Evolutionary conservation across 2,888 invertebrate species (phyloP).

Genomic region (Parapristionchus giblindavisi): DNA sequence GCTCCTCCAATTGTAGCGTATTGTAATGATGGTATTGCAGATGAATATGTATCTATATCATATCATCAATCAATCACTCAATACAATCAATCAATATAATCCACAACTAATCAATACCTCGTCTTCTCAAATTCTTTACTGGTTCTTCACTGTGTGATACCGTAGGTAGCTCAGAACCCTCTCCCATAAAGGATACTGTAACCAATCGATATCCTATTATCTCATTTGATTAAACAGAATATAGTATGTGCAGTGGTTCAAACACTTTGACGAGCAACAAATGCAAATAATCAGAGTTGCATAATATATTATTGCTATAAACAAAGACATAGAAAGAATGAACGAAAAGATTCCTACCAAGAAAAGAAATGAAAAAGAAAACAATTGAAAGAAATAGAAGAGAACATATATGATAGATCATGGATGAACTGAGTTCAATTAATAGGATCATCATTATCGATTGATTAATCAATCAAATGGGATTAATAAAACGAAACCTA

Average conservation of each 20-base stretch:
- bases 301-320: no score
- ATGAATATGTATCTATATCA: neutral
- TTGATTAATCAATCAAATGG: no score
- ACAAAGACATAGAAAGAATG: no score
- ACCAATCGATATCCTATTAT: neutral
- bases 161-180: neutral
- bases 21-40: conserved; percentile 16
- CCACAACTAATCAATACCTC: neutral
- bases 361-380: conserved; percentile 22
- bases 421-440: no score
- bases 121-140: conserved; percentile 15
- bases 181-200: conserved; percentile 27
- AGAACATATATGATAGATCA: neutral
- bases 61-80: neutral
- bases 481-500: no score
- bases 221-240: no score
- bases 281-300: no score
- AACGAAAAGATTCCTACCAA: no score
- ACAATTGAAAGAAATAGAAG: neutral
- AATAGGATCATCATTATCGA: no score
- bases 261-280: no score
- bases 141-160: neutral
- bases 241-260: no score
- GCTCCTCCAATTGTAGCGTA: conserved; percentile 18
- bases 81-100: neutral